Evolutionary conservation across 2,888 invertebrate species (phyloP), one percentile per base, ranked within the genome.

Genomic region (Pantelozetes paolii): DNA sequence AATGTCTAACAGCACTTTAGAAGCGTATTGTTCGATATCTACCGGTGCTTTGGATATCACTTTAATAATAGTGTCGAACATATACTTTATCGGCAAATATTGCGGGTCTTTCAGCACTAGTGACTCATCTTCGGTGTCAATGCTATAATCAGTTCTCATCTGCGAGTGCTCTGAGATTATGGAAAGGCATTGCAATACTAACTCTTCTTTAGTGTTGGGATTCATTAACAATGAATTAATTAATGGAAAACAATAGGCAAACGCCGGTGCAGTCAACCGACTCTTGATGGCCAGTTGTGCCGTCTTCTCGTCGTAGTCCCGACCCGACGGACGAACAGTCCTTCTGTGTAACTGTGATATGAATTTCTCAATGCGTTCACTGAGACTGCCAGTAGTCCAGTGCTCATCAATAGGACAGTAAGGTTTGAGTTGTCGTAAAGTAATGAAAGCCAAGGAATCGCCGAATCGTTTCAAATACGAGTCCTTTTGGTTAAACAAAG

Each of bases 191-290:
- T 82, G 80, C 0, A 78, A 76, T 71, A 81, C 78, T 1, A 80
- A 74, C 1, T 75, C 76, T 15, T 80, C 79, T 71, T 80, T 78
- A 2, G 42, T 67, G 8, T 71, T 28, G 20, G 32, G 5, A 18
- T 18, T 45, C 36, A 75, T 77, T 57, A 83, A 75, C 67, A 81
- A 78, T 62, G 77, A 77, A 36, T 78, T 88, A 5, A 95, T 82
- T 78, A 94, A 86, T 18, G 90, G 89, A 82, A 93, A 94, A 15
- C 88, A 85, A 80, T 90, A 95, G 79, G 90, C 89, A 83, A 94
- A 92, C 0, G 89, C 89, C 1, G 92, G 89, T 0, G 89, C 89
- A 0, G 86, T 86, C 78, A 90, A 86, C 79, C 75, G 75, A 8
- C 71, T 74, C 48, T 76, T 62, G n/a, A 72, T 71, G 11, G 75